Base-by-base conservation (phyloP, 2,797 vertebrate genomes). In the Rhinichthys osculus region DNA sequence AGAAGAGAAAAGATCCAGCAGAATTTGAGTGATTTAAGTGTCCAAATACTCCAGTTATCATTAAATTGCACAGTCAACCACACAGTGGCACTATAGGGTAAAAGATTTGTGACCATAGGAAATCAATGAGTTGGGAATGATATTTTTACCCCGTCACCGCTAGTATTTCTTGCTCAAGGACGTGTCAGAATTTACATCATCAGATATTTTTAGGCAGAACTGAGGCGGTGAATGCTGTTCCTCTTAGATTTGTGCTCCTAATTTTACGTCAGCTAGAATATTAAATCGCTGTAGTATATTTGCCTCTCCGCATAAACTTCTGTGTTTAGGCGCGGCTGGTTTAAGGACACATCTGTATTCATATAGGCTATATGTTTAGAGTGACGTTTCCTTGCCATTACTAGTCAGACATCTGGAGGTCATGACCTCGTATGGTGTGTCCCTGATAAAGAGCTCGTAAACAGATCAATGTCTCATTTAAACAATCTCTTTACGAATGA, bases 71-170 rank as follows among this genome's bases (percentile, higher is more conserved):
- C 13, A 7, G n/a, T 74, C 38, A 67, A 74, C 88, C 88, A 86
- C 86, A 81, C 9, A 66, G 82, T 59, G 88, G 88, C 88, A 84
- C 77, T 83, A 52, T 73, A 33, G 77, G 47, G 72, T 64, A 81
- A 54, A 64, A 74, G 2, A 86, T 78, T 33, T 54, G 38, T 73
- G 19, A 42, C 44, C 6, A 42, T 27, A 54, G 27, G 52, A 54
- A 69, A 81, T 44, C 10, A 84, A 71, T 40, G 5, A 14, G 19
- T 19, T 66, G 50, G 50, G 59, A 67, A 69, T 66, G 1, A 74
- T 23, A 57, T 42, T 74, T 57, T 54, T 35, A 79, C 50, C 33
- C 38, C 3, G 19, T 76, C 35, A 42, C 40, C 19, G 42, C 47
- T 62, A 42, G 33, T 8, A 54, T 66, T 84, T 78, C 62, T 66